Base-by-base conservation (phyloP, 2,888 invertebrate genomes). In the Thera obeliscata region DNA sequence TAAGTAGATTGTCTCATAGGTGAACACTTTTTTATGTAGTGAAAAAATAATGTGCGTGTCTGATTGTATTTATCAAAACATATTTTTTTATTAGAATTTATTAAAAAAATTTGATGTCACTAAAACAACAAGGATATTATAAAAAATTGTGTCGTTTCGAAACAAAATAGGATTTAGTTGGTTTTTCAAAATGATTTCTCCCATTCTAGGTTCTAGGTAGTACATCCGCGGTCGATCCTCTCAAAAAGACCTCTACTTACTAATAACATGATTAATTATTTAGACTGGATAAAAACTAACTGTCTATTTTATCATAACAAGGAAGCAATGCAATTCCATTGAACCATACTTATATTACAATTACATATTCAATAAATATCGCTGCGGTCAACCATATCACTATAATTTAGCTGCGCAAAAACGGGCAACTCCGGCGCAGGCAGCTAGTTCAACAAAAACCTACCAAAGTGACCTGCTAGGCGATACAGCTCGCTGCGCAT, bases 401-500 rank as follows among this genome's bases (percentile, higher is more conserved):
- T 71, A 76, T 74, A 72, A 76, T 76, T 73, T 71, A 73, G 68
- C 65, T 59, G 67, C 54, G 70, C 57, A 82, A 83, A 84, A 84
- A 81, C 80, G 77, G 67, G 78, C 74, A 74, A 75, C 81, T 73
- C 83, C 86, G 77, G 78, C 78, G 83, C 81, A 79, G 75, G 79
- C 72, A 75, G 76, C 80, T 86, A 83, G 87, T 83, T 76, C 70
- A 76, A 80, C 80, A 86, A 86, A 85, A 87, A 87, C 81, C 77
- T 81, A 79, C 85, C 83, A 74, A 81, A 78, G 77, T 88, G 90
- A 91, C 90, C 90, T 81, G 86, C 79, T 83, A 85, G 88, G 87
- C 87, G 91, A 89, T 87, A 85, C 91, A 88, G 84, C 87, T 76
- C 83, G 87, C 75, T 87, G 91, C 84, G 74, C 85, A 85, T 86